Conservation (phyloP, 1,140 invertebrate genomes). For the Drosophila quadrilineata region DNA sequence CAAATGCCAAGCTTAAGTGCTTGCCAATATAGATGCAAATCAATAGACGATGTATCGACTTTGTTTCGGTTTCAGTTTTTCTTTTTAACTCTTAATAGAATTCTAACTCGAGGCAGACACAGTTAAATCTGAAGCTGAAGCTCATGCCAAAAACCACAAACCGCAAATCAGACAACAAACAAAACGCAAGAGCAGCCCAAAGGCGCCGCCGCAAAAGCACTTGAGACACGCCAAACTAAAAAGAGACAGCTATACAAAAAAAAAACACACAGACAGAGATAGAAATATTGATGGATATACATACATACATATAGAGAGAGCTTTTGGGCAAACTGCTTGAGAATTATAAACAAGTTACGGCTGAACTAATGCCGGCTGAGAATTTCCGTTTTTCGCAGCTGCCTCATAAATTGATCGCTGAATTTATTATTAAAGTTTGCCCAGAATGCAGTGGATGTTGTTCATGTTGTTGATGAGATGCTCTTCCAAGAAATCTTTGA, state of each 20-base stretch:
- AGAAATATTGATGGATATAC: neutral
- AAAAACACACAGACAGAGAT: constrained; percentile 1
- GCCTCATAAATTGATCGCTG: constrained; percentile 59
- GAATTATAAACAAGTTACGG: constrained; percentile 49
- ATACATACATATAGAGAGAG: constrained; percentile 6
- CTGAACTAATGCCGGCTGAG: constrained; percentile 43
- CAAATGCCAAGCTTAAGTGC: constrained; percentile 64
- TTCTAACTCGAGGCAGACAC: constrained; percentile 46
- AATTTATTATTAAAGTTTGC: constrained; percentile 51
- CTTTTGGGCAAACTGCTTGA: neutral
- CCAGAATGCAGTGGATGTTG: constrained; percentile 31
- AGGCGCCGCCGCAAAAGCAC: constrained; percentile 60
- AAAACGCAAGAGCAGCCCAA: constrained; percentile 42
- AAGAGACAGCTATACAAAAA: no score
- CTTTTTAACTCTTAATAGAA: constrained; percentile 48
- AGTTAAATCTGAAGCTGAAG: constrained; percentile 1
- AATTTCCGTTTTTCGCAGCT: constrained; percentile 54
- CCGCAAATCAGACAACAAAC: constrained; percentile 64
- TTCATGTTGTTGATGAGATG: neutral
- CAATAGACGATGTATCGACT: constrained; percentile 57
- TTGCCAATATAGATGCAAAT: constrained; percentile 68
- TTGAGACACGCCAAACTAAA: no score
- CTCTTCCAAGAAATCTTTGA: constrained; percentile 49
- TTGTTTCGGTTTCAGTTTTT: constrained; percentile 17
- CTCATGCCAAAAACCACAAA: constrained; percentile 35